Conservation (phyloP, 2,113 vertebrate genomes). For the Cyprinodon tularosa region DNA sequence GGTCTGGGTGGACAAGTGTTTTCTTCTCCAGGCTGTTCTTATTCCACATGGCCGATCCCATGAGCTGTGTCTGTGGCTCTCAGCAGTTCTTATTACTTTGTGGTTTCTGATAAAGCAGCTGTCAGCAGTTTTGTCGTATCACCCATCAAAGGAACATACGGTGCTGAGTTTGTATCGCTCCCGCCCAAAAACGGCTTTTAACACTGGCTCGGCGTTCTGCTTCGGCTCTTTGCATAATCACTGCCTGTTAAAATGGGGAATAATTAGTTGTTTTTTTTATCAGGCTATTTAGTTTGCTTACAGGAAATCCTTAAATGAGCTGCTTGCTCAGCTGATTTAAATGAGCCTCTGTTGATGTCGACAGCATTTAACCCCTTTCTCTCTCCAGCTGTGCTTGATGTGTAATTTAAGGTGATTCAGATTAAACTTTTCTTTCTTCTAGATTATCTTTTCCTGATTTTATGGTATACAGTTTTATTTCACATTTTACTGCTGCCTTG, state of each 20-base stretch:
- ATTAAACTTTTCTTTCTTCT: conserved; percentile 8
- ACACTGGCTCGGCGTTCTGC: conserved; percentile 21
- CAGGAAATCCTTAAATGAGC: conserved; percentile 52
- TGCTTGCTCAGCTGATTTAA: conserved; percentile 45
- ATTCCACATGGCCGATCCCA: not conserved
- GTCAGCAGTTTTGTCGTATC: conserved; percentile 26
- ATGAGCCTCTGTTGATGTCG: not conserved
- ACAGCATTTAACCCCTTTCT: conserved; percentile 43
- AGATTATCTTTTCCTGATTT: conserved; percentile 56
- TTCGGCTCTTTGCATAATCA: conserved; percentile 29
- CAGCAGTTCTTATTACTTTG: conserved; percentile 7
- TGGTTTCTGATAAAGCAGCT: conserved; percentile 36
- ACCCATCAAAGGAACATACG: conserved; percentile 31
- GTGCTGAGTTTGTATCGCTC: not conserved
- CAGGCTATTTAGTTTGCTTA: conserved; percentile 24
- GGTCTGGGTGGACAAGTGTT: not conserved
- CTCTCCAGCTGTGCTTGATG: conserved; percentile 27
- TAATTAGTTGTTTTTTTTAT: conserved; percentile 41
- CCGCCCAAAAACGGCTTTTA: conserved; percentile 26
- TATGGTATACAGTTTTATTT: conserved; percentile 36
- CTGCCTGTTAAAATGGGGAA: conserved; percentile 25
- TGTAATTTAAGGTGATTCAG: conserved; percentile 24
- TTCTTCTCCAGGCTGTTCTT: not conserved
- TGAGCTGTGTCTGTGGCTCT: conserved; percentile 10
- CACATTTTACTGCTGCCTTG: conserved; percentile 5